Evolutionary conservation across 1,140 invertebrate genomes (phyloP).

Genomic region (Trichoplusia ni): DNA sequence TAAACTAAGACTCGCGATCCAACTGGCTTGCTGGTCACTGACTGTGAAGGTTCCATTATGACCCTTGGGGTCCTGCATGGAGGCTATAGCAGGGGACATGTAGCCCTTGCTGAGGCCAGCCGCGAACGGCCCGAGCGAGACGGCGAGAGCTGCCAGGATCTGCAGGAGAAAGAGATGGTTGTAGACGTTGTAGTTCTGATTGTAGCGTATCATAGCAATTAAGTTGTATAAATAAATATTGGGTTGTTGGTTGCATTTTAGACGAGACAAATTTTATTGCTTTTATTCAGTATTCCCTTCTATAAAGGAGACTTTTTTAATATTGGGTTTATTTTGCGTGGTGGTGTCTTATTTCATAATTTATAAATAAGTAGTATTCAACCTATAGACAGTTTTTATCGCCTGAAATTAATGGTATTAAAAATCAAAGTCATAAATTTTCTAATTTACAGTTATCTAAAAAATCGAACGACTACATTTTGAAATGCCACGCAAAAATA

Average conservation of each 20-base stretch:
- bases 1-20: slow-evolving; percentile 90
- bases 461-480: too few species aligned
- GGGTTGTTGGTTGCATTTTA: neutral
- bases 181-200: neutral
- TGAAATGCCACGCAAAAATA: too few species aligned
- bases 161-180: slow-evolving; percentile 60
- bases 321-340: too few species aligned
- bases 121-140: slow-evolving; percentile 90
- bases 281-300: too few species aligned
- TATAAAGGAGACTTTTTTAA: too few species aligned
- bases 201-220: neutral
- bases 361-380: too few species aligned
- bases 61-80: slow-evolving; percentile 84
- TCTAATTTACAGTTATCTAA: too few species aligned
- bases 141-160: slow-evolving; percentile 89
- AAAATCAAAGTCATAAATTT: too few species aligned
- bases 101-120: slow-evolving; percentile 92
- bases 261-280: too few species aligned
- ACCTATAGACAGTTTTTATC: too few species aligned
- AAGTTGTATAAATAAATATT: neutral
- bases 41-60: slow-evolving; percentile 81
- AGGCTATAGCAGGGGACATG: slow-evolving; percentile 91
- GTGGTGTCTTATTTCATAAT: too few species aligned
- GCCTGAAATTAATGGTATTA: too few species aligned
- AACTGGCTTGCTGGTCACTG: slow-evolving; percentile 89